Conservation (phyloP, 2,797 vertebrate genomes). For the Avahi laniger region DNA sequence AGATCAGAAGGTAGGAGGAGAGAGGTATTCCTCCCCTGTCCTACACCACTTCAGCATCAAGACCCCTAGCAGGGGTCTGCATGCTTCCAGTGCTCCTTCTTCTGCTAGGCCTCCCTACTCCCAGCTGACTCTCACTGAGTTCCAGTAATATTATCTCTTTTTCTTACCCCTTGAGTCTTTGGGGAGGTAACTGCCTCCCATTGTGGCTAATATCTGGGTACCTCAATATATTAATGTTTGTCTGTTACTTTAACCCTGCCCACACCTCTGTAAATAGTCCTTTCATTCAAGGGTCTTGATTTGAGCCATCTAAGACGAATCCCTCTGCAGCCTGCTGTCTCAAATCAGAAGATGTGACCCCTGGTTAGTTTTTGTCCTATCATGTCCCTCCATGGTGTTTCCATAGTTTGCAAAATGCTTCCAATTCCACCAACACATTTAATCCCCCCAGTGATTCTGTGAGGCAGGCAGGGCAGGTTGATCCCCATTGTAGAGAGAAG, state of each 20-base stretch:
- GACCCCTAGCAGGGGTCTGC: neutral
- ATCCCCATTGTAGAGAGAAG: neutral
- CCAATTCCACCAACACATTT: neutral
- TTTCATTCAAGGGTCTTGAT: neutral
- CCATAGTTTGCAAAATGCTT: neutral
- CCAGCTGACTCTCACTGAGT: neutral
- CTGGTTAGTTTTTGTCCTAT: neutral
- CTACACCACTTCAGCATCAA: neutral
- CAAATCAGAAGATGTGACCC: neutral
- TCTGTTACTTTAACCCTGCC: neutral
- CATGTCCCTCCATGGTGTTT: no score
- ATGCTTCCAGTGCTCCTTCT: neutral
- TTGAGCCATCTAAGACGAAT: neutral
- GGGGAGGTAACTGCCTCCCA: neutral
- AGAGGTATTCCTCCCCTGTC: neutral
- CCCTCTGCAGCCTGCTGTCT: neutral
- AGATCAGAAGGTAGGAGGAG: neutral
- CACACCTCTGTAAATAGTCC: neutral
- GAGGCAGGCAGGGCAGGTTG: neutral
- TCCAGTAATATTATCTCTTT: neutral
- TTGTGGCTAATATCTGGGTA: neutral
- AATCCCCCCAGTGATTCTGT: neutral
- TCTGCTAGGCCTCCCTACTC: accelerated
- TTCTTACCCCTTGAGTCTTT: neutral
- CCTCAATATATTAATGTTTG: accelerated